Evolutionary conservation across 2,113 vertebrate species (phyloP).

Genomic region (Cheilinus undulatus): DNA sequence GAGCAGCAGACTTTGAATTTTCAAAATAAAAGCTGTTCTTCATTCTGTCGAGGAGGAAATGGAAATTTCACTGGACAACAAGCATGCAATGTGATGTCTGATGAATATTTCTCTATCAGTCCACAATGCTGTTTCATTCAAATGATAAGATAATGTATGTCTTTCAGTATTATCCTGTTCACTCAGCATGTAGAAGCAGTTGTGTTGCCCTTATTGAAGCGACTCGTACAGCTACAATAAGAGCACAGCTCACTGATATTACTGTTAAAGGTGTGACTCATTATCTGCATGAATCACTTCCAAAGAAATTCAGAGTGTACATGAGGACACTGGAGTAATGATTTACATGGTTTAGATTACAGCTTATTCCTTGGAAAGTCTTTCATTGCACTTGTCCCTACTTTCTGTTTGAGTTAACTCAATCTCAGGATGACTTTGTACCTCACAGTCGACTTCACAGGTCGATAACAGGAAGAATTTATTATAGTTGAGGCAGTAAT

Average conservation of each 20-base stretch:
- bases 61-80: too few relatives aligned
- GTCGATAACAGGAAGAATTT: background rate
- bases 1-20: too few relatives aligned
- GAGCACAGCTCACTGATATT: background rate
- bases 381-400: background rate
- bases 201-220: too few relatives aligned
- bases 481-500: background rate
- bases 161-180: too few relatives aligned
- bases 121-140: too few relatives aligned
- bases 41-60: too few relatives aligned
- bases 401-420: background rate
- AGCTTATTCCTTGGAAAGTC: background rate
- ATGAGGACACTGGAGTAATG: background rate
- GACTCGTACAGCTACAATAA: background rate
- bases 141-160: too few relatives aligned
- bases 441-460: background rate
- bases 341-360: slow-evolving; percentile 16
- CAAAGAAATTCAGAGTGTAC: slow-evolving; percentile 9
- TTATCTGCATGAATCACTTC: background rate
- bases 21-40: too few relatives aligned
- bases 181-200: too few relatives aligned
- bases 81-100: too few relatives aligned
- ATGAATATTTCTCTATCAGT: too few relatives aligned
- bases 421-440: background rate
- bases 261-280: background rate